Evolutionary conservation across 53 echinoderm and acorn worm genomes (phyloP), one percentile per base, ranked within the genome.

Genomic region (Patiria pectinifera): DNA sequence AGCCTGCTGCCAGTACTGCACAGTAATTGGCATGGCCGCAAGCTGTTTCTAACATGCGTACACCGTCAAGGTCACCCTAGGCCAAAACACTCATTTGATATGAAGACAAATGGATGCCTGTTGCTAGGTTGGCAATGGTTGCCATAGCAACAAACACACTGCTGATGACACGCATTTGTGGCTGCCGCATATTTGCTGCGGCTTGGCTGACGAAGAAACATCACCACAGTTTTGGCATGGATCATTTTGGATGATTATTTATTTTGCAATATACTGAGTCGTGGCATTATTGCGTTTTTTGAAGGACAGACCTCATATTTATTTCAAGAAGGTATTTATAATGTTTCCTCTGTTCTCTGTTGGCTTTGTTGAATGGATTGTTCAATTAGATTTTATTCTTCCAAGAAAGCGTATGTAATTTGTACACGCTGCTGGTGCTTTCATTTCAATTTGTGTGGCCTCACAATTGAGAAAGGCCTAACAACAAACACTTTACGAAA

Each of bases 101-200:
- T 13, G 53, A 90, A 69, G 78, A 58, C 8, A 48, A 90, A 69
- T 45, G 80, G 81, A 45, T 77, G 90, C 62, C 59, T 70, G 90
- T 90, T 90, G 90, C 90, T 90, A 90, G 26, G 90, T n/a, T 77
- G 70, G 49, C 11, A 21, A 23, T 25, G 10, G 81, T 90, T 62
- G 69, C 90, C 80, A 69, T 90, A 47, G 81, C 69, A 90, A 90
- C 90, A 82, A 62, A 69, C 53, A 90, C 90, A 90, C 69, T 63
- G 24, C 69, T 59, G 16, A 3, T 69, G 63, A 63, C 44, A 44
- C 45, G 14, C 26, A 78, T 71, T 62, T 48, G 21, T 53, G 47
- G 69, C 80, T 63, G 46, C 23, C 69, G 81, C 63, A 80, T 82
- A 90, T 70, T 90, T 90, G 80, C 69, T 46, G 69, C 48, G 49